Evolutionary conservation across 2,113 vertebrate genomes (phyloP).

Genomic region (Poecile atricapillus): DNA sequence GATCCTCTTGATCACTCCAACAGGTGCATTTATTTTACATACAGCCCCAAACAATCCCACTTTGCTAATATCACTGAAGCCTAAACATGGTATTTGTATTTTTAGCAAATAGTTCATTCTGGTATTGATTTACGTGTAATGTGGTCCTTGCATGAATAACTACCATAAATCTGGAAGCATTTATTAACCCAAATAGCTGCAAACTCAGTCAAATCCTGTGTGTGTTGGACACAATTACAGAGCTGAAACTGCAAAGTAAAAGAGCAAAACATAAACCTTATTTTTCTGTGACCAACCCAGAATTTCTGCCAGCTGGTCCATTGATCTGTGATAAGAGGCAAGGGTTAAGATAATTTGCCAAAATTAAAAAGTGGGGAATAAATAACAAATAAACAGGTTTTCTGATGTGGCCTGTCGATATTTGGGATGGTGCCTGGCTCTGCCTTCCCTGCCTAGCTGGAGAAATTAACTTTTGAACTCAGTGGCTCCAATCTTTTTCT

Average conservation of each 20-base stretch:
- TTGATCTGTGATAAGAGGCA: background rate
- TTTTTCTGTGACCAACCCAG: background rate
- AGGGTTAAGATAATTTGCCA: background rate
- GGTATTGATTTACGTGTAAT: conserved; percentile 53
- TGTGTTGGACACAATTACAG: background rate
- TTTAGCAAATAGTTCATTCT: conserved; percentile 64
- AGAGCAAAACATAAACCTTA: background rate
- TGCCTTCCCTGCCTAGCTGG: background rate
- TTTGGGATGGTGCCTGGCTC: background rate
- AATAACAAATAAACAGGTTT: background rate
- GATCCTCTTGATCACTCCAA: background rate
- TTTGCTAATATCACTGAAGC: background rate
- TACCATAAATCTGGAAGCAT: conserved; percentile 19
- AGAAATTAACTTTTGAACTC: conserved; percentile 16
- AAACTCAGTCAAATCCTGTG: conserved; percentile 36
- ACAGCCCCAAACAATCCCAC: background rate
- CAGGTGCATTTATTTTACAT: conserved; percentile 12
- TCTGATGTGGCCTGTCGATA: background rate
- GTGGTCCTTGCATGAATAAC: conserved; percentile 44
- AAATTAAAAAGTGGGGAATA: background rate
- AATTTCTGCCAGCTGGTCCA: background rate
- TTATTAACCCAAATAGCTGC: conserved; percentile 16
- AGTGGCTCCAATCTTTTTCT: background rate
- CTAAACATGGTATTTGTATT: conserved; percentile 50
- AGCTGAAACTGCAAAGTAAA: background rate